Base-by-base conservation (phyloP, 2,888 invertebrate species). In the Aphodius sticticus region DNA sequence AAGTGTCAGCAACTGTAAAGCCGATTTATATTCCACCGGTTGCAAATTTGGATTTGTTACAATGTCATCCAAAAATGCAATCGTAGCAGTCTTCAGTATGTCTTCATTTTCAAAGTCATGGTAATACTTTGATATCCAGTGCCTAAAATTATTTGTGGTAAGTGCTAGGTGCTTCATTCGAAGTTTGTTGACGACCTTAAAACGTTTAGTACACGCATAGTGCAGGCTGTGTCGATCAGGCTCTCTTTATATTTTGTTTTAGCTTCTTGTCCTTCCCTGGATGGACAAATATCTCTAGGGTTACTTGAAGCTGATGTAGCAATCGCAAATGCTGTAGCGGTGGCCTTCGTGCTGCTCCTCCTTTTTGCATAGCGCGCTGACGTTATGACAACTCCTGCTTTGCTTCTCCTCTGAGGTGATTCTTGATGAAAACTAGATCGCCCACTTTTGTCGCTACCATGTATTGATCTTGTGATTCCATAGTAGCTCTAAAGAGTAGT, bases 121-220 rank as follows among this genome's bases (percentile, higher is more conserved):
- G 0, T 95, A 94, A 87, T 97, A 97, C 88, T 97, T 97, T 0
- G 96, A 96, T 53, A 96, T 95, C 97, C 97, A 97, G 87, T 97
- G 97, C 81, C 96, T 92, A 83, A 36, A 84, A 84, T 70, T 70
- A 16, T 70, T 70, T 70, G 16, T 70, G 6, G 16, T 12, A 5
- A 6, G 6, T 16, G n/a, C n/a, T n/a, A 16, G n/a, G n/a, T 6
- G 70, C 36, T 35, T 69, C 69, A 36, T 4, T 76, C 14, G 16
- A 26, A 75, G 16, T 9, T 69, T 70, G 15, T 35, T 70, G 70
- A 69, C 81, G 83, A 92, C 92, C 93, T 92, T 75, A 97, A 90
- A 1, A 97, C 97, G 88, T 96, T 97, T 0, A 97, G 91, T 0
- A 97, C 97, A 81, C 97, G 90, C 97, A 97, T 97, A 0, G 97